A percentile compares a stretch with the other conserved stretches of the same genome.
These are phyloP conservation scores for Oncorhynchus keta DNA, from an alignment of 2,113 vertebrate genomes.

Conservation along the genomic window DNA sequence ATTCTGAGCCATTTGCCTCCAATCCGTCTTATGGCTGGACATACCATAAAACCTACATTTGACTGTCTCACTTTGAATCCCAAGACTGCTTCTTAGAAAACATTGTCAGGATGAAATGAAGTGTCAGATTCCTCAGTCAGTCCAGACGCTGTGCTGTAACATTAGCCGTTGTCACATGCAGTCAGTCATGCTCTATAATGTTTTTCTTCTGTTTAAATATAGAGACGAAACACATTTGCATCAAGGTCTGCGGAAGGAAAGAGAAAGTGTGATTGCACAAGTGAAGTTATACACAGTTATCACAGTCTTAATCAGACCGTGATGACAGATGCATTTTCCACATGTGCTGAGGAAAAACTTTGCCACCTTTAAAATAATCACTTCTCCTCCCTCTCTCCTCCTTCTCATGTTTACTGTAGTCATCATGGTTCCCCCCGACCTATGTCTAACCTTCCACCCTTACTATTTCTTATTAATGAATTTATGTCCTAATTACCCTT, in stretches of 20 bases:
- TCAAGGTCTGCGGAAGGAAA: background rate
- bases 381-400: constrained; percentile 12
- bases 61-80: constrained; percentile 15
- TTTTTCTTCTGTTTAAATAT: constrained; percentile 61
- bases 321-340: constrained; percentile 29
- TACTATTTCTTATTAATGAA: background rate
- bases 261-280: constrained; percentile 16
- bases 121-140: constrained; percentile 25
- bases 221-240: constrained; percentile 50
- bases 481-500: too few relatives aligned
- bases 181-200: constrained; percentile 30
- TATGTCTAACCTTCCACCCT: background rate
- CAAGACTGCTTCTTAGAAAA: constrained; percentile 31
- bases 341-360: constrained; percentile 40
- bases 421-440: background rate
- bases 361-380: constrained; percentile 21
- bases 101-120: constrained; percentile 25
- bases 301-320: constrained; percentile 11
- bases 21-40: too few relatives aligned
- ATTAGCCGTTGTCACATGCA: constrained; percentile 46
- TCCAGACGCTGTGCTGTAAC: constrained; percentile 34
- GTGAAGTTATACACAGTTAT: constrained; percentile 30
- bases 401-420: background rate
- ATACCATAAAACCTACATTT: background rate
- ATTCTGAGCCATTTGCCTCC: too few relatives aligned